phyloP scores from a whole-genome alignment of 1,140 invertebrate genomes.

The Plodia interpunctella region DNA sequence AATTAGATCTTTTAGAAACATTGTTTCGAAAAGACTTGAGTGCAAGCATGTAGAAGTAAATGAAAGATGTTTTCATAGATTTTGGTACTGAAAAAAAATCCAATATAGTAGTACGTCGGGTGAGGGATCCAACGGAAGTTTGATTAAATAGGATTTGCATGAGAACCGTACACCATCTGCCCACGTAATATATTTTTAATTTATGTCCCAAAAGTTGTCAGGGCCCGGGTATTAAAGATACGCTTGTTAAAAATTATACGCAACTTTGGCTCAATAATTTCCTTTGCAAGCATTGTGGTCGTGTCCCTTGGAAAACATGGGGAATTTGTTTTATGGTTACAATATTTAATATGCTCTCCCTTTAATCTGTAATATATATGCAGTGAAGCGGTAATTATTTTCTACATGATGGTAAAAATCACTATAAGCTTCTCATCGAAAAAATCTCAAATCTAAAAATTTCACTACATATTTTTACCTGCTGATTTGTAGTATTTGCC shows the following conservation, averaged over 20 bases:
- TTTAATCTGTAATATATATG: too few species aligned
- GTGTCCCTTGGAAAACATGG: conserved; percentile 4
- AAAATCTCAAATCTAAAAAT: too few species aligned
- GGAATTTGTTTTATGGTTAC: not conserved
- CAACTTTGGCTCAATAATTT: conserved; percentile 31
- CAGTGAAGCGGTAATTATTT: too few species aligned
- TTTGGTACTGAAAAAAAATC: conserved; percentile 29
- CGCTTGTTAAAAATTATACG: conserved; percentile 44
- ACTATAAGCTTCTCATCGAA: too few species aligned
- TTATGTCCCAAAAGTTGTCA: conserved; percentile 56
- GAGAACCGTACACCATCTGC: conserved; percentile 48
- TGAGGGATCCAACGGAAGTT: conserved; percentile 41
- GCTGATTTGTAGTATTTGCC: not conserved
- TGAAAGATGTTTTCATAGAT: not conserved
- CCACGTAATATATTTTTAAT: conserved; percentile 66
- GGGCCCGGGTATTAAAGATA: conserved; percentile 29
- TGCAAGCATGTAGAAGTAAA: not conserved
- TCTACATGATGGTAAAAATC: too few species aligned
- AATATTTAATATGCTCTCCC: not conserved
- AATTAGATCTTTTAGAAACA: too few species aligned
- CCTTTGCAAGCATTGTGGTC: conserved; percentile 23
- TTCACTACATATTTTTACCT: not conserved
- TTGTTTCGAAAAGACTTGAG: not conserved
- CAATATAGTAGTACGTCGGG: conserved; percentile 34
- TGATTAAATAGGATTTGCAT: conserved; percentile 66